Evolutionary conservation across 2,797 vertebrate genomes (phyloP).

Genomic region (Botia almorhae): DNA sequence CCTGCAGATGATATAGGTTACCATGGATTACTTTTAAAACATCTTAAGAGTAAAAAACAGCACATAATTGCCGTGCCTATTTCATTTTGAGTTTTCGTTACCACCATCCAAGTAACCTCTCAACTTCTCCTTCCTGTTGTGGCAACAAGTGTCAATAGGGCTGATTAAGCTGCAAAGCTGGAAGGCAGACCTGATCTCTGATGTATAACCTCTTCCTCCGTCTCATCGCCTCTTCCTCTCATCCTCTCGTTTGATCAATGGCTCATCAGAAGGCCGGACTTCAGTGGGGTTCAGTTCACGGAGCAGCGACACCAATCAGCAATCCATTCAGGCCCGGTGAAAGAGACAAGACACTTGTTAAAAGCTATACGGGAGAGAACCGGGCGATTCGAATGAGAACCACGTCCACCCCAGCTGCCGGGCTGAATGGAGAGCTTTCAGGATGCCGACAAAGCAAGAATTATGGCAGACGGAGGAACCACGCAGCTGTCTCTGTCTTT

Average conservation of each 20-base stretch:
- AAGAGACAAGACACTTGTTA: constrained; percentile 56
- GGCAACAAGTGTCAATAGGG: constrained; percentile 52
- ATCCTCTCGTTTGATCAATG: constrained; percentile 66
- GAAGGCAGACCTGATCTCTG: constrained; percentile 51
- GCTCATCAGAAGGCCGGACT: constrained; percentile 69
- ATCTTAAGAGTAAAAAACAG: too few species aligned
- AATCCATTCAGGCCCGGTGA: constrained; percentile 62
- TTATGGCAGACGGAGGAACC: constrained; percentile 65
- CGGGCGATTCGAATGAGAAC: constrained; percentile 65
- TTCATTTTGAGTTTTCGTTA: not conserved
- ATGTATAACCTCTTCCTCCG: constrained; percentile 50
- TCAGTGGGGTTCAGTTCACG: constrained; percentile 55
- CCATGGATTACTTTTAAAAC: too few species aligned
- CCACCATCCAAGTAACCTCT: not conserved
- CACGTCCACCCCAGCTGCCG: constrained; percentile 76
- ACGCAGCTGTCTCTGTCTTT: constrained; percentile 53
- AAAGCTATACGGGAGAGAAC: constrained; percentile 36
- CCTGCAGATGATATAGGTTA: too few species aligned
- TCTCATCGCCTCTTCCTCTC: constrained; percentile 42
- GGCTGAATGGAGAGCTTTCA: constrained; percentile 68
- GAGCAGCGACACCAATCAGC: constrained; percentile 74
- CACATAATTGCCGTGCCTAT: too few species aligned
- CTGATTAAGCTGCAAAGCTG: constrained; percentile 52
- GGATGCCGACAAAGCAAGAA: constrained; percentile 66
- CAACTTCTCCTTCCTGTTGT: constrained; percentile 47